Evolutionary conservation across 2,113 vertebrate species (phyloP), one percentile per base, ranked within the genome.

Genomic region (Thermophis baileyi): DNA sequence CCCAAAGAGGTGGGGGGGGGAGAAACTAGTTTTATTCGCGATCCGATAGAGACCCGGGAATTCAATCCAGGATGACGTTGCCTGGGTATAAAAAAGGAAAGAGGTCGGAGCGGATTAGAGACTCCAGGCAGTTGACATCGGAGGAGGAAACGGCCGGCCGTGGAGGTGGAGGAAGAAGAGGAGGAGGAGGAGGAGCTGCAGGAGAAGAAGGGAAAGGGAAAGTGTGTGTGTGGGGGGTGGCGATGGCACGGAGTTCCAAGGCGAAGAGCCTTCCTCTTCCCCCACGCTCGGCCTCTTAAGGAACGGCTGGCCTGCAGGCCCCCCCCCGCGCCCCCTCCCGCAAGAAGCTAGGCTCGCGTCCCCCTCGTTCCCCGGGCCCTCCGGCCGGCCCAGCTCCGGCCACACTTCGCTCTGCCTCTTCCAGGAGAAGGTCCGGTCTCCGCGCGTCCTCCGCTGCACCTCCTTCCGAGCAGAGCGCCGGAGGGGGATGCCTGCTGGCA

Each of bases 401-500:
- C 53, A 5, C 90, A 1, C 49, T 9, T 9, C 47, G 63, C 1
- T 6, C 63, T 3, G 9, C 46, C 9, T 47, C 47, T 27, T 10
- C n/a, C 27, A 14, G 85, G 44, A 5, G 46, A 81, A 81, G 63
- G 22, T 27, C 55, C 27, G 2, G 25, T 12, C 27, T 24, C 87
- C 8, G 49, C 46, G 3, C 3, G n/a, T n/a, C 7, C 87, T 16
- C 30, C 87, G 49, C 14, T 30, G 51, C n/a, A 22, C 89, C 81
- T 89, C 57, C 0, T 12, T 46, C 81, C 47, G 55, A 50, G 40
- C 96, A 92, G 88, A 95, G 92, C 93, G 93, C 88, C 92, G 95
- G 95, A 96, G 97, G 98, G 98, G 97, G 97, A 99, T 99, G 99
- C 99, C 99, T 96, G 98, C 98, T 96, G 98, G 98, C 97, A 99